Evolutionary conservation across 2,797 vertebrate species (phyloP).

Genomic region (Rhinophrynus dorsalis): DNA sequence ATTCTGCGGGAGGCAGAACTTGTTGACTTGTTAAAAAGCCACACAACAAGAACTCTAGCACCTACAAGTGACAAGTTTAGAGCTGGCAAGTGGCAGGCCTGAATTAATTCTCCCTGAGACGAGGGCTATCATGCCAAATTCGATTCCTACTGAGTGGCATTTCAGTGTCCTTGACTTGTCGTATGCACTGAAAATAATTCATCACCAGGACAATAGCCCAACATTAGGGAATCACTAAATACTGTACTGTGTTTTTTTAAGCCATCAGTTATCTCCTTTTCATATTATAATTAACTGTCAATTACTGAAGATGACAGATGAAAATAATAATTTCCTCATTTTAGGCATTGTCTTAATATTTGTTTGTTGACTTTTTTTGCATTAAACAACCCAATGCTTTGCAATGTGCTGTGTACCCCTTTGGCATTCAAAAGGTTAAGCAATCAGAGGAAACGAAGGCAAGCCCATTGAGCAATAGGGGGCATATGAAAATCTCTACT

Average conservation of each 20-base stretch:
- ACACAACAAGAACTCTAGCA: constrained; percentile 87
- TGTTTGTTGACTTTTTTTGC: constrained; percentile 28
- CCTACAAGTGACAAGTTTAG: constrained; percentile 90
- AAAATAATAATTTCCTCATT: constrained; percentile 80
- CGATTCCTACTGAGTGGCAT: constrained; percentile 97
- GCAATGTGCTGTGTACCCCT: no score
- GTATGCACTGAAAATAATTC: constrained; percentile 89
- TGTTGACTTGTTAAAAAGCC: constrained; percentile 94
- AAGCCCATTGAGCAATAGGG: no score
- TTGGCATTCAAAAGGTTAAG: no score
- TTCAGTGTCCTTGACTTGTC: constrained; percentile 95
- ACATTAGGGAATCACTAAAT: constrained; percentile 82
- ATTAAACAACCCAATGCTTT: no score
- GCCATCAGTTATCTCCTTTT: constrained; percentile 70
- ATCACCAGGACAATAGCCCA: constrained; percentile 84
- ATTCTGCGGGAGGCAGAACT: constrained; percentile 84
- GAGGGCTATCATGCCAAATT: constrained; percentile 95
- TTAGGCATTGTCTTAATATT: constrained; percentile 60
- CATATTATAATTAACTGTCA: constrained; percentile 80
- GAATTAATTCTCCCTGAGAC: constrained; percentile 89
- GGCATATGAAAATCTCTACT: no score
- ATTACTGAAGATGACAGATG: constrained; percentile 70
- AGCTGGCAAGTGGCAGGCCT: constrained; percentile 91
- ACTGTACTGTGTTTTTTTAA: constrained; percentile 70
- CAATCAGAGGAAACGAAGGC: no score